Base-by-base conservation (phyloP, 2,113 vertebrate species). In the Xyliphius kryptos region DNA sequence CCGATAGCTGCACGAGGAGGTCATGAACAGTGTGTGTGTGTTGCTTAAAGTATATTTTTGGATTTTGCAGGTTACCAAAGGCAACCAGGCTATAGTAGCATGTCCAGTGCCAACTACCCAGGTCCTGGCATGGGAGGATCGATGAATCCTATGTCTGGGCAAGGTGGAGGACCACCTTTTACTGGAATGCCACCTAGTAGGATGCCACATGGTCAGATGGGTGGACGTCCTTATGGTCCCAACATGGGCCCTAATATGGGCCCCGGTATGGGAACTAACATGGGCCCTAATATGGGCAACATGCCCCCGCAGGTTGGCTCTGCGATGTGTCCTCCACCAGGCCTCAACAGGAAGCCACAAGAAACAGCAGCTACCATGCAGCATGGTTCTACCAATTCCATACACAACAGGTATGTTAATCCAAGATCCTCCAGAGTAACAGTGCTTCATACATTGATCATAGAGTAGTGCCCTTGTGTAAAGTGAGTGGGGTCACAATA, bases 261-360 rank as follows among this genome's bases (percentile, higher is more conserved):
- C n/a, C n/a, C n/a, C n/a, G n/a, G n/a, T n/a, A n/a, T n/a, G n/a
- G n/a, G n/a, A n/a, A n/a, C n/a, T n/a, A n/a, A 93, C 80, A 38
- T 84, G 84, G 81, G 55, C 1, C 88, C 91, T 56, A 89, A 87
- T 72, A 90, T 91, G 90, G 86, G 80, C 1, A 92, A 77, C 71
- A 94, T 98, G 85, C 93, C 94, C 4, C 91, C 93, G 59, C 94
- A 96, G 88, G 92, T 97, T 80, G 91, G 86, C 71, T 89, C 89
- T 36, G 93, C 91, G 60, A 97, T 97, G 94, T 95, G 94, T 71
- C 86, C 95, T 83, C 92, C 96, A 9, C 91, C 89, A 6, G 89
- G 91, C 59, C 92, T 98, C 88, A 98, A 97, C 81, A 89, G 94
- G 76, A 98, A 98, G 85, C 90, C 91, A 78, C 96, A 94, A 83